A percentile compares a stretch with the other conserved stretches of the same genome.
These are phyloP conservation scores for Teleopsis dalmanni DNA, from an alignment of 1,140 invertebrate species.

Conservation along the genomic window DNA sequence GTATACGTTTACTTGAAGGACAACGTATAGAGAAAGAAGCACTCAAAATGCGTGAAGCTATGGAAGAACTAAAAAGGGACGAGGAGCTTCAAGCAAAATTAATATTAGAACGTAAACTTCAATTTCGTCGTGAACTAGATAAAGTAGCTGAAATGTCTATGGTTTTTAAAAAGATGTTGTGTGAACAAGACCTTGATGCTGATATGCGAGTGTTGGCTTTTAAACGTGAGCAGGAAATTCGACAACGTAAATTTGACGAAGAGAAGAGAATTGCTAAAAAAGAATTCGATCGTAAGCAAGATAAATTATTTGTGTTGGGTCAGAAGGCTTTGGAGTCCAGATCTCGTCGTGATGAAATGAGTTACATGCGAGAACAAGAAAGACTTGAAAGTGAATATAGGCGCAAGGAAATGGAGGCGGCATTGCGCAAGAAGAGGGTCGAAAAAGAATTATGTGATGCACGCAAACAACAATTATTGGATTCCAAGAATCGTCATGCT, in stretches of 20 bases:
- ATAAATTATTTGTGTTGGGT: slow-evolving; percentile 44
- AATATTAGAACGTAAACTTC: slow-evolving; percentile 39
- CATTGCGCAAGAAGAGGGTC: slow-evolving; percentile 45
- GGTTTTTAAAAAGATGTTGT: slow-evolving; percentile 49
- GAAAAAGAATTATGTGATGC: slow-evolving; percentile 48
- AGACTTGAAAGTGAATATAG: slow-evolving; percentile 51
- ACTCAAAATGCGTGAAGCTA: slow-evolving; percentile 48
- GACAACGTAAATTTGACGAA: slow-evolving; percentile 47
- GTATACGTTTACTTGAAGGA: slow-evolving; percentile 50
- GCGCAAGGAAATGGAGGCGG: slow-evolving; percentile 48
- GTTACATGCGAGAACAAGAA: slow-evolving; percentile 49
- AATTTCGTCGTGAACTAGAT: slow-evolving; percentile 49
- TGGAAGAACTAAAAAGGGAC: slow-evolving; percentile 49
- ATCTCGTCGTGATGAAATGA: slow-evolving; percentile 49
- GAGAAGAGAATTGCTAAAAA: slow-evolving; percentile 41
- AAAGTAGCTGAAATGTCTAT: slow-evolving; percentile 51
- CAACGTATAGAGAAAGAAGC: slow-evolving; percentile 57
- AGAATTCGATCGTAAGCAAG: slow-evolving; percentile 46
- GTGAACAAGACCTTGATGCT: slow-evolving; percentile 53
- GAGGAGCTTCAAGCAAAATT: slow-evolving; percentile 45
- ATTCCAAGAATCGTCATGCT: slow-evolving; percentile 47
- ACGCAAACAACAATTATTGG: slow-evolving; percentile 45
- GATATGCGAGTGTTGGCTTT: slow-evolving; percentile 56
- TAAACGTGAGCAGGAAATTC: slow-evolving; percentile 51
- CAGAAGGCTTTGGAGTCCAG: slow-evolving; percentile 40